Conservation (phyloP, 2,888 invertebrate species). For the Blera fallax region DNA sequence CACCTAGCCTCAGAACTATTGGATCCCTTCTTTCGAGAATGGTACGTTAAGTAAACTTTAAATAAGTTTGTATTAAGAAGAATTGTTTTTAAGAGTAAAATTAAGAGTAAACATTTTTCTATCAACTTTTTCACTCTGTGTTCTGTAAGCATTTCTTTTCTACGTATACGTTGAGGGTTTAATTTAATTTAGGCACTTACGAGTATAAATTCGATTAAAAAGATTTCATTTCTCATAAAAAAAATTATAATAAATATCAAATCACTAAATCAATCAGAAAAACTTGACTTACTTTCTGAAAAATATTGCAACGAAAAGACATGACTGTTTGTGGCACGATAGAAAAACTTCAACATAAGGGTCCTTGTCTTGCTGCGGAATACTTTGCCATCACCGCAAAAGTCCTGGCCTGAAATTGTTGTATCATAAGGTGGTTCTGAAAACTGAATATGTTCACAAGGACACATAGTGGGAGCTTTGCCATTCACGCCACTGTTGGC, state of each 20-base stretch:
- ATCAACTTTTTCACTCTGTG: too few relatives aligned
- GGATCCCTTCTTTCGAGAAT: too few relatives aligned
- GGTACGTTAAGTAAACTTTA: too few relatives aligned
- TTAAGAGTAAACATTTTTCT: too few relatives aligned
- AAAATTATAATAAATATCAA: not conserved
- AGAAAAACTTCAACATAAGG: slow-evolving; percentile 84
- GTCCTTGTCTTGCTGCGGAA: slow-evolving; percentile 85
- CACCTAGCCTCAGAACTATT: too few relatives aligned
- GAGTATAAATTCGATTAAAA: too few relatives aligned
- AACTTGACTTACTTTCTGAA: slow-evolving; percentile 84
- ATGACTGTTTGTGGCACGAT: slow-evolving; percentile 84
- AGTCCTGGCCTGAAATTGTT: slow-evolving; percentile 84
- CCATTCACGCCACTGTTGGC: slow-evolving; percentile 76
- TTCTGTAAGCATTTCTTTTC: too few relatives aligned
- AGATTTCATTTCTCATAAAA: not conserved
- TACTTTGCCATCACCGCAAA: slow-evolving; percentile 83
- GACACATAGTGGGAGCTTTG: slow-evolving; percentile 78
- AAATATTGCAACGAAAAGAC: slow-evolving; percentile 86
- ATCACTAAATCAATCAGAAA: not conserved
- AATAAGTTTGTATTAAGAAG: too few relatives aligned
- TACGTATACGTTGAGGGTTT: too few relatives aligned
- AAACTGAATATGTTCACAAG: slow-evolving; percentile 86
- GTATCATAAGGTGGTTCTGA: slow-evolving; percentile 86
- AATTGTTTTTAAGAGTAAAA: too few relatives aligned
- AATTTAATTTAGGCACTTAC: not conserved